Percentiles rank a stretch among this genome's conserved stretches.
Conservation (phyloP, 2,888 invertebrate species). For the Perizoma flavofasciatum region DNA sequence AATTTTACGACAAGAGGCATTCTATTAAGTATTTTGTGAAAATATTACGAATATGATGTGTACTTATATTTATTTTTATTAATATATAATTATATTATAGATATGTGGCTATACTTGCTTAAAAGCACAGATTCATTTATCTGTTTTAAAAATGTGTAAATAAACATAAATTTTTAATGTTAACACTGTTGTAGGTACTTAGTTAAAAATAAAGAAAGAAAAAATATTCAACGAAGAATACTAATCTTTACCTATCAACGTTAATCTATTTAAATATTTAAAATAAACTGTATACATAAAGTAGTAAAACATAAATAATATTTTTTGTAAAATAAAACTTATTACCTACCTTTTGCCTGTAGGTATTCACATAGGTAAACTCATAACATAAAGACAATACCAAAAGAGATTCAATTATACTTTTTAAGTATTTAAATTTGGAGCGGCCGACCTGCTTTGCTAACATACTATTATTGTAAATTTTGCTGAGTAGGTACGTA, state of each 20-base stretch:
- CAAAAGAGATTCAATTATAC: conserved; percentile 16
- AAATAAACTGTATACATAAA: not conserved
- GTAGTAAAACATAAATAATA: conserved; percentile 7
- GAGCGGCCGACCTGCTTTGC: conserved; percentile 7
- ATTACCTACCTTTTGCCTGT: conserved; percentile 1
- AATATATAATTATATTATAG: not conserved
- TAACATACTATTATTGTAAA: conserved; percentile 17
- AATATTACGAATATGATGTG: conserved; percentile 10
- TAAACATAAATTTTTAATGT: conserved; percentile 30
- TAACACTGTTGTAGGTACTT: conserved; percentile 5
- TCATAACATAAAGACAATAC: conserved; percentile 20
- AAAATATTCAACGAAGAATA: not conserved
- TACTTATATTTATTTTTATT: conserved; percentile 2
- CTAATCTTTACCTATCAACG: no score
- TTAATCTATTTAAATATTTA: no score
- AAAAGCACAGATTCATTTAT: conserved; percentile 1
- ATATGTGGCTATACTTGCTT: not conserved
- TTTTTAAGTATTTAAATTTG: not conserved
- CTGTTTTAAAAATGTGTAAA: conserved; percentile 26
- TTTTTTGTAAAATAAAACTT: conserved; percentile 8
- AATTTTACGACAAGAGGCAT: no score
- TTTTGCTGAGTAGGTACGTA: conserved; percentile 20
- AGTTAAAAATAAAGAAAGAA: not conserved
- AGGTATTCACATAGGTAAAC: conserved; percentile 6
- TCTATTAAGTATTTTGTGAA: not conserved